Conservation (phyloP, 2,797 vertebrate genomes). For the Leptatherina wallacei region DNA sequence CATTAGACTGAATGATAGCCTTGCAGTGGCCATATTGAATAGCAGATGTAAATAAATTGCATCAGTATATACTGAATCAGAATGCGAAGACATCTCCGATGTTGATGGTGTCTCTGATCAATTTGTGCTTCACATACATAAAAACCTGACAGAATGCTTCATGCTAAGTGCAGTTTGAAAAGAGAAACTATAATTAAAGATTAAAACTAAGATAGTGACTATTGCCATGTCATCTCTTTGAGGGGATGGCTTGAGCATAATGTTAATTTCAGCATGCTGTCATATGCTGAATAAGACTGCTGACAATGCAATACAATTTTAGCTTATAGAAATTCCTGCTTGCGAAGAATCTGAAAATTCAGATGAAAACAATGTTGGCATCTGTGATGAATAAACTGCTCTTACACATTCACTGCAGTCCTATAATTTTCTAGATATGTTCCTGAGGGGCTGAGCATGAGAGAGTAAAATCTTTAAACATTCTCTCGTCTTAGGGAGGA, state of each 20-base stretch:
- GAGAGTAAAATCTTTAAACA: too few species aligned
- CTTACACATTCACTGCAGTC: background rate
- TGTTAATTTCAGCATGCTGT: background rate
- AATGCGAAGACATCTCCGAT: conserved; percentile 28
- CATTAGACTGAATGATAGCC: conserved; percentile 44
- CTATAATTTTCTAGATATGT: background rate
- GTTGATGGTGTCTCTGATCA: conserved; percentile 24
- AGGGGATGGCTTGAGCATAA: background rate
- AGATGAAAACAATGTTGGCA: background rate
- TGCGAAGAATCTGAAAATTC: background rate
- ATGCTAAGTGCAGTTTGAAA: background rate
- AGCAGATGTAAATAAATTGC: conserved; percentile 45
- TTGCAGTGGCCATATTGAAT: conserved; percentile 41
- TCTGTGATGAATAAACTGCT: background rate
- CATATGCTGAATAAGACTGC: background rate
- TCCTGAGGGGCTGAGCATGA: background rate
- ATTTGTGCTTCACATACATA: conserved; percentile 17
- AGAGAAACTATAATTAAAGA: background rate
- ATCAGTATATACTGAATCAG: conserved; percentile 27
- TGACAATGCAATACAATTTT: background rate
- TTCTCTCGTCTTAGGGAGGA: too few species aligned
- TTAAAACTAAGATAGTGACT: background rate
- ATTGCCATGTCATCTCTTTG: background rate
- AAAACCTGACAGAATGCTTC: background rate
- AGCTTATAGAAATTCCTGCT: background rate